These are phyloP conservation scores for Galerucella calmariensis DNA, from an alignment of 2,888 invertebrate genomes.

Conservation along the genomic window DNA sequence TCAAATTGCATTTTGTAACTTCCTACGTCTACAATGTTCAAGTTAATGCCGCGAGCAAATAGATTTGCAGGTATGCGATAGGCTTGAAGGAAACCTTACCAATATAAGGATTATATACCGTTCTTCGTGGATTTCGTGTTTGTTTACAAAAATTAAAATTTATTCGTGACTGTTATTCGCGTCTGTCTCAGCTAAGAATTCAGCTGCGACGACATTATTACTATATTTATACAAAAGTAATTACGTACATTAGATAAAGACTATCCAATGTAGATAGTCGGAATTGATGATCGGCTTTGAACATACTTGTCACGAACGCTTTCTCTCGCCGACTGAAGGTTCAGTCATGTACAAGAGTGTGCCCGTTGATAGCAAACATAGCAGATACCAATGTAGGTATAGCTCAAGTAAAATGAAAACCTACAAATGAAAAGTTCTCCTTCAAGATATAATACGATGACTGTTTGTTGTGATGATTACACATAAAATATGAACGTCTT, in stretches of 20 bases:
- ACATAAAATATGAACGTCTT: too few species aligned
- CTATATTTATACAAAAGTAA: neutral
- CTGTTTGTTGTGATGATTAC: too few species aligned
- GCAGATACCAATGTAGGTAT: too few species aligned
- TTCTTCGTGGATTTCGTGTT: neutral
- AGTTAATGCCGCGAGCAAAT: neutral
- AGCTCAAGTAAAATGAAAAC: too few species aligned
- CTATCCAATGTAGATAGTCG: neutral
- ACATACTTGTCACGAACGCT: neutral
- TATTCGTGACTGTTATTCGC: neutral
- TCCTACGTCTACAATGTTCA: constrained; percentile 30
- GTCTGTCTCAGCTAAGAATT: neutral
- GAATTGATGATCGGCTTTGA: neutral
- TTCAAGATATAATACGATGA: too few species aligned
- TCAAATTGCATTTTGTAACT: constrained; percentile 32
- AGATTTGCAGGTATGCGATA: too few species aligned
- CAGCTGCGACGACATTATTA: neutral
- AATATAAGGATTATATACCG: neutral
- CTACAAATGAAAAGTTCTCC: too few species aligned
- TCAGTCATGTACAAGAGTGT: too few species aligned
- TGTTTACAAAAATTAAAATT: too few species aligned
- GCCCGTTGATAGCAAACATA: too few species aligned
- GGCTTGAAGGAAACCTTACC: too few species aligned
- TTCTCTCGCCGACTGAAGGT: neutral
- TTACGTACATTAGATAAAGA: neutral